Evolutionary conservation across 2,113 vertebrate genomes (phyloP).

Genomic region (Xiphophorus couchianus): DNA sequence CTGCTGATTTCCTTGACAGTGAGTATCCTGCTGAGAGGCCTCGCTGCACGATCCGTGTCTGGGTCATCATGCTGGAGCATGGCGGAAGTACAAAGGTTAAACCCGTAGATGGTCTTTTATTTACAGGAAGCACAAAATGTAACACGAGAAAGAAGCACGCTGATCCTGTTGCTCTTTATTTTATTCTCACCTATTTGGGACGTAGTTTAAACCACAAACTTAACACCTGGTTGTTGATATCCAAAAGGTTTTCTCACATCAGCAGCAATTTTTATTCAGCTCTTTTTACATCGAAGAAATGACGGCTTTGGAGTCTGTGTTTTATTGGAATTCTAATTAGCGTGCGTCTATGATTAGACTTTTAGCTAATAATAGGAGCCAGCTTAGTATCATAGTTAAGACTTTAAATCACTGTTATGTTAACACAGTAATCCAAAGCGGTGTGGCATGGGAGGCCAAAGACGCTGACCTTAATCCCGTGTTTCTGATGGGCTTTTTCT

Average conservation of each 20-base stretch:
- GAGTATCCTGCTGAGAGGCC: constrained; percentile 64
- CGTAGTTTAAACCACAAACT: not conserved
- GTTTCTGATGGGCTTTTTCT: constrained; percentile 62
- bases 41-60: constrained; percentile 13
- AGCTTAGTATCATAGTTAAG: constrained; percentile 72
- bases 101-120: constrained; percentile 8
- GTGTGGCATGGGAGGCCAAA: constrained; percentile 65
- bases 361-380: constrained; percentile 76
- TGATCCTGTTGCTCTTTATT: no score
- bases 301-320: constrained; percentile 23
- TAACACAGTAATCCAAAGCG: constrained; percentile 72
- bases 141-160: not conserved
- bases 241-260: no score
- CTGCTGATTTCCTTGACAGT: constrained; percentile 85
- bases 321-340: constrained; percentile 71
- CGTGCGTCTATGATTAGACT: constrained; percentile 66
- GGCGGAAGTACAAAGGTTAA: constrained; percentile 23
- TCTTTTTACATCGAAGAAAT: constrained; percentile 39
- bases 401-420: constrained; percentile 77
- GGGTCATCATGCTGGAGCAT: constrained; percentile 27
- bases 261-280: not conserved
- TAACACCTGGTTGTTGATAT: not conserved
- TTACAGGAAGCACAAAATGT: constrained; percentile 20
- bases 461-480: constrained; percentile 78
- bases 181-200: no score